Evolutionary conservation across 2,888 invertebrate genomes (phyloP).

Genomic region (Schrankia costaestrigalis): DNA sequence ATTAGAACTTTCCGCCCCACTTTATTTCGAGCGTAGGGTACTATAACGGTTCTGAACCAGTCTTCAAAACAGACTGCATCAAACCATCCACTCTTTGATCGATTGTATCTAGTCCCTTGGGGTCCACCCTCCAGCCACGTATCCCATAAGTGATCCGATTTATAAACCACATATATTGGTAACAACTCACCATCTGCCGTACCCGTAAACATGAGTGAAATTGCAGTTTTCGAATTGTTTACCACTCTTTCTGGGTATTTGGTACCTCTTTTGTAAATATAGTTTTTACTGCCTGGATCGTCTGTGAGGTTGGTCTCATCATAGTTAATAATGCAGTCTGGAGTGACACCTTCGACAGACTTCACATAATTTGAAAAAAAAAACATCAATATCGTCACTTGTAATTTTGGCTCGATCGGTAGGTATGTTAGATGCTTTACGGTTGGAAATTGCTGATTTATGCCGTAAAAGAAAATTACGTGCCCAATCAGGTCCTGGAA

Average conservation of each 20-base stretch:
- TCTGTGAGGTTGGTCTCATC: constrained; percentile 3
- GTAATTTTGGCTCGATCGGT: neutral
- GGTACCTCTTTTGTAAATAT: constrained; percentile 1
- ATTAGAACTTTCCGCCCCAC: constrained; percentile 40
- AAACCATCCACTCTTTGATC: no score
- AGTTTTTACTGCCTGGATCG: constrained; percentile 3
- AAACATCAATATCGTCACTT: constrained; percentile 2
- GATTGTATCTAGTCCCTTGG: constrained; percentile 2
- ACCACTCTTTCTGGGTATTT: no score
- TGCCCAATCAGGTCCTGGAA: constrained; percentile 21
- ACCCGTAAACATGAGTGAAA: no score
- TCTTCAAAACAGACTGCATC: no score
- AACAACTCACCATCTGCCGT: no score
- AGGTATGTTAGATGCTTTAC: neutral
- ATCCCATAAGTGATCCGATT: no score
- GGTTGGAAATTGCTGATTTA: neutral
- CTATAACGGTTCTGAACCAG: constrained; percentile 11
- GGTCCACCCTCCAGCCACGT: constrained; percentile 8
- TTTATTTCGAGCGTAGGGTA: constrained; percentile 21
- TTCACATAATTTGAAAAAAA: constrained; percentile 5
- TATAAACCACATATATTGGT: no score
- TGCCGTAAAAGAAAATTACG: constrained; percentile 13
- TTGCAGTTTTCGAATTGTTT: no score
- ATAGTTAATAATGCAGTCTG: constrained; percentile 2
- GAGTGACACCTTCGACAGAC: constrained; percentile 1